Percentiles rank a stretch among this genome's conserved stretches.
Conservation (phyloP, 2,797 vertebrate species). For the Brachyalestes nurse region DNA sequence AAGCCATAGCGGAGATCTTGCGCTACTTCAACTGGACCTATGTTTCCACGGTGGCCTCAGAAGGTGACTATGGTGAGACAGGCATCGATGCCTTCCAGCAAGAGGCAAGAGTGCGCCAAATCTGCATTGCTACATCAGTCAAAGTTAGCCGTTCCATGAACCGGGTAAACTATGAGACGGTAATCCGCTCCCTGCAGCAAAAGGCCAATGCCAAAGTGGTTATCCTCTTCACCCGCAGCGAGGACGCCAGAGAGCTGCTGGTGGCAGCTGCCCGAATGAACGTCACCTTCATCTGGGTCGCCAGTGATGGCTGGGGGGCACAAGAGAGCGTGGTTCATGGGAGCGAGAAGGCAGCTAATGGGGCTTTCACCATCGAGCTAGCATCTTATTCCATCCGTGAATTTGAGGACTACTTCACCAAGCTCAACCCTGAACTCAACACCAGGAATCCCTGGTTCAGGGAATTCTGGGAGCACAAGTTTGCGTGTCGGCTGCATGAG, state of each 20-base stretch:
- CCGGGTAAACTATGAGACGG: slow-evolving; percentile 88
- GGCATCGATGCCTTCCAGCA: slow-evolving; percentile 97
- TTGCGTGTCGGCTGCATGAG: slow-evolving; percentile 87
- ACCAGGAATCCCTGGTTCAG: slow-evolving; percentile 95
- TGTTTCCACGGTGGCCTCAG: slow-evolving; percentile 95
- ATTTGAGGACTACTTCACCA: slow-evolving; percentile 91
- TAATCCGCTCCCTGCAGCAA: slow-evolving; percentile 91
- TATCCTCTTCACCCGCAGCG: slow-evolving; percentile 93
- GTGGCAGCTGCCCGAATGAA: slow-evolving; percentile 92
- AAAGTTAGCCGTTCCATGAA: slow-evolving; percentile 97
- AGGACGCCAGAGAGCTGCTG: slow-evolving; percentile 92
- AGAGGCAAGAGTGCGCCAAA: slow-evolving; percentile 94
- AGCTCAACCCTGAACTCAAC: slow-evolving; percentile 91
- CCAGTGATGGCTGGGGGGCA: slow-evolving; percentile 97
- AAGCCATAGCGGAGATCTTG: slow-evolving; percentile 97
- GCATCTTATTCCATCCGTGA: slow-evolving; percentile 91
- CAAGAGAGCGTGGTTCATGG: slow-evolving; percentile 93
- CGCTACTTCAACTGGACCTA: slow-evolving; percentile 99
- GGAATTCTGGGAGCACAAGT: slow-evolving; percentile 98
- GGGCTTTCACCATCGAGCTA: slow-evolving; percentile 95
- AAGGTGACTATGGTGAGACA: slow-evolving; percentile 96
- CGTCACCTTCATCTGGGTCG: slow-evolving; percentile 94
- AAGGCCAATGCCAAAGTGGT: slow-evolving; percentile 95
- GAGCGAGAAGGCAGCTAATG: slow-evolving; percentile 89
- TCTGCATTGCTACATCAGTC: slow-evolving; percentile 96